Evolutionary conservation across 2,888 invertebrate species (phyloP), one percentile per base, ranked within the genome.

Genomic region (Oxycera nigricornis): DNA sequence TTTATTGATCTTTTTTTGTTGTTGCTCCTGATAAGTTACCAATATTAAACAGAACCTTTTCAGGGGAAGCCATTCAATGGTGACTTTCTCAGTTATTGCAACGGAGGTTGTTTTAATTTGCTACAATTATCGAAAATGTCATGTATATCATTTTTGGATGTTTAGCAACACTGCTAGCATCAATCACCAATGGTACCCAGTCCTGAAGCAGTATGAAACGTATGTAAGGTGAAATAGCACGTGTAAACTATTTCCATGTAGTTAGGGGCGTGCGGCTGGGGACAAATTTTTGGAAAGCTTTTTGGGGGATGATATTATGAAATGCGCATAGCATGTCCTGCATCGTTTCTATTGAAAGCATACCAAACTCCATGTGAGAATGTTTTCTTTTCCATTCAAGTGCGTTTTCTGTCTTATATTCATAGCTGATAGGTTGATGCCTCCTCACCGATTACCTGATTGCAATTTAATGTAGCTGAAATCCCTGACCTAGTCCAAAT

Each of bases 401-500:
- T n/a, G n/a, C n/a, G n/a, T n/a, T n/a, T n/a, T 26, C 59, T 59
- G 59, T 30, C 59, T 59, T 59, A 59, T 59, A 14, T 28, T 59
- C 26, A 30, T n/a, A 30, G 30, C 30, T 59, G 26, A 59, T 28
- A 59, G 28, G 30, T 59, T 35, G 11, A n/a, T 46, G 46, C 46
- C 46, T 46, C 46, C 14, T 11, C 17, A 50, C n/a, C 17, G 4
- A 4, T 9, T 3, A 22, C 24, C 30, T 59, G 26, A 24, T 59
- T 22, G 24, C 30, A 14, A 59, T 59, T 59, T 30, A 59, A 61
- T 61, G 31, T 28, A 72, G 65, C 74, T 76, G 76, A 73, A 74
- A 74, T 76, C 74, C 76, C 76, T 76, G 76, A 76, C 76, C 76
- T 76, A 75, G 70, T 76, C 76, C 74, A 76, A n/a, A 76, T 73